Base-by-base conservation (phyloP, 2,797 vertebrate genomes). In the Acomys russatus region DNA sequence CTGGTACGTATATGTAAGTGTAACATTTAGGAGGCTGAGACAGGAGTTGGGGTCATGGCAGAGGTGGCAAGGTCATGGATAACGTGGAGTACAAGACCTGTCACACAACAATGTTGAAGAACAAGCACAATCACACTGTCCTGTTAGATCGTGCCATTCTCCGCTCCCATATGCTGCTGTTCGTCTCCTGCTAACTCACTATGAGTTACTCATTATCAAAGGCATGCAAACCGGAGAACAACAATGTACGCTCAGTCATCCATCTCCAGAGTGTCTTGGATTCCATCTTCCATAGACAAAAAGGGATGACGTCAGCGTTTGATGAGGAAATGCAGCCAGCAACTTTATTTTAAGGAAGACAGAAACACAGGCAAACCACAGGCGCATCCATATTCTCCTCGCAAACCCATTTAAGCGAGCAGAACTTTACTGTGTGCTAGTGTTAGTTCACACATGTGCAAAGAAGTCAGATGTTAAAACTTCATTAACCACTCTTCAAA, bases 401-500 rank as follows among this genome's bases (percentile, higher is more conserved):
- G 87, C n/a, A 28, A 10, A 74, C 3, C 38, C 82, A 79, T 49
- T 73, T 64, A 94, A 90, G 71, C 76, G 76, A 71, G 88, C 92
- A 78, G 4, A 83, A 73, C 63, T 63, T 23, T 51, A 78, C 12
- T 82, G 8, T 89, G 20, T 44, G 76, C 68, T 54, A 83, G 22
- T 92, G 15, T 70, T 84, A 51, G 38, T 84, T 87, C 71, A 90
- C 49, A 88, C 28, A 51, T 61, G 56, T 68, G 23, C 30, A 85
- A 68, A 91, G 73, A 61, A 78, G n/a, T 89, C 63, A 63, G 82
- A 84, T 23, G 83, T 30, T 59, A 6, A 76, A 71, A 56, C 22
- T 74, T 74, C 71, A 74, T 44, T 74, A 88, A 71, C n/a, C 86
- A 71, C 33, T 92, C 73, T 68, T 94, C 64, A 95, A 94, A 95